phyloP scores from a whole-genome alignment of 2,797 vertebrate species.

The Mus spretus region DNA sequence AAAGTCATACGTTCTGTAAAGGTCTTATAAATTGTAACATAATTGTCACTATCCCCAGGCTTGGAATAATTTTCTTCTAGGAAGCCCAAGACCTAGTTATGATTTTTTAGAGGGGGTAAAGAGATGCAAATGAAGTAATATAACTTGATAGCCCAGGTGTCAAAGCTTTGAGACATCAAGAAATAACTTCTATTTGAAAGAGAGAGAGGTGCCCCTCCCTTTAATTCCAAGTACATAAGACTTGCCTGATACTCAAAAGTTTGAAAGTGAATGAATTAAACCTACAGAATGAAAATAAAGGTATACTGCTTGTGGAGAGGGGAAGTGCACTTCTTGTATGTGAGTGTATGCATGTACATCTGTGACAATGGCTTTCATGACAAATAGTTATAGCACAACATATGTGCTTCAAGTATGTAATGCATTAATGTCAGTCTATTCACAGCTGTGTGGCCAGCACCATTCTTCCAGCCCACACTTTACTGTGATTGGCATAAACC shows the following conservation, averaged over 20 bases:
- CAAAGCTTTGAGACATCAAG: slow-evolving; percentile 50
- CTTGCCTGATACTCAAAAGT: neutral
- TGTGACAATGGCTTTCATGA: slow-evolving; percentile 27
- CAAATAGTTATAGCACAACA: slow-evolving; percentile 9
- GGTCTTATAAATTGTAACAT: slow-evolving; percentile 29
- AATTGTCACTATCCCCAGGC: neutral
- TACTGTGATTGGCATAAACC: neutral
- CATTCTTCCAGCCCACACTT: neutral
- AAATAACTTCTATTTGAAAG: slow-evolving; percentile 30
- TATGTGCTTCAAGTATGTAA: neutral
- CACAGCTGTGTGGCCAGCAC: neutral
- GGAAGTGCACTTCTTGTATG: neutral
- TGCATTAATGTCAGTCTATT: neutral
- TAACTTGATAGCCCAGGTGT: neutral
- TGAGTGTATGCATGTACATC: neutral
- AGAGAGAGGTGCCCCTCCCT: neutral
- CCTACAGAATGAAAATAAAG: slow-evolving; percentile 43
- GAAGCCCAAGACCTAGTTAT: neutral
- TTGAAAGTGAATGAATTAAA: slow-evolving; percentile 54
- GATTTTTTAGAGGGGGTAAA: neutral
- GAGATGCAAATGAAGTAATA: neutral
- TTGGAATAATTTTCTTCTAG: neutral
- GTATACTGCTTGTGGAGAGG: neutral
- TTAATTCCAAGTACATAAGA: slow-evolving; percentile 30
- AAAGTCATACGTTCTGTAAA: neutral